Evolutionary conservation across 2,113 vertebrate species (phyloP).

Genomic region (Abramis brama): DNA sequence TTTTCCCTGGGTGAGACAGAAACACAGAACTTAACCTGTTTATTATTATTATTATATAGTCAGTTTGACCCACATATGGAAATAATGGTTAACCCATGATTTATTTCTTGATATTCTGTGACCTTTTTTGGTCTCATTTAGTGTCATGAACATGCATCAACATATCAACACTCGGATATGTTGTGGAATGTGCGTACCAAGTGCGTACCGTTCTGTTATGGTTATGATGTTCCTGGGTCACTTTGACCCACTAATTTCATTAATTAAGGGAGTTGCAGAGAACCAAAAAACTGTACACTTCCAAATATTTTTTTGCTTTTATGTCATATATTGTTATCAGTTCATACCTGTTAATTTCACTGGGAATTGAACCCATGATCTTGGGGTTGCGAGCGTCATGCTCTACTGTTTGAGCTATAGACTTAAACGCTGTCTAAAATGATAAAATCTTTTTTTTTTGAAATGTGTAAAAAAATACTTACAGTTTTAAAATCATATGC

Average conservation of each 20-base stretch:
- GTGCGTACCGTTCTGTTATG: not conserved
- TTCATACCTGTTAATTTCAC: not conserved
- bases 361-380: not conserved
- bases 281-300: not conserved
- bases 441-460: too few species aligned
- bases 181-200: not conserved
- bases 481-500: too few species aligned
- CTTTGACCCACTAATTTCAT: not conserved
- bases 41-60: not conserved
- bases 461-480: too few species aligned
- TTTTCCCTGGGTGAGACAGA: conserved; percentile 89
- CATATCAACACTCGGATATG: not conserved
- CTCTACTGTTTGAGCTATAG: not conserved
- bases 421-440: not conserved
- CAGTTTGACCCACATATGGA: not conserved
- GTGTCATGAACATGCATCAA: not conserved
- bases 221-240: not conserved
- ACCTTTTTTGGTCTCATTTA: not conserved
- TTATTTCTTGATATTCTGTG: not conserved
- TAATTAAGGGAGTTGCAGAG: not conserved
- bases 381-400: not conserved
- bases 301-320: not conserved
- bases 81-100: not conserved
- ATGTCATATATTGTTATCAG: not conserved
- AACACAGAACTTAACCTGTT: not conserved